A percentile compares a stretch with the other conserved stretches of the same genome.
phyloP scores from a whole-genome alignment of 2,888 invertebrate species.

The Adelognathus sp. region DNA sequence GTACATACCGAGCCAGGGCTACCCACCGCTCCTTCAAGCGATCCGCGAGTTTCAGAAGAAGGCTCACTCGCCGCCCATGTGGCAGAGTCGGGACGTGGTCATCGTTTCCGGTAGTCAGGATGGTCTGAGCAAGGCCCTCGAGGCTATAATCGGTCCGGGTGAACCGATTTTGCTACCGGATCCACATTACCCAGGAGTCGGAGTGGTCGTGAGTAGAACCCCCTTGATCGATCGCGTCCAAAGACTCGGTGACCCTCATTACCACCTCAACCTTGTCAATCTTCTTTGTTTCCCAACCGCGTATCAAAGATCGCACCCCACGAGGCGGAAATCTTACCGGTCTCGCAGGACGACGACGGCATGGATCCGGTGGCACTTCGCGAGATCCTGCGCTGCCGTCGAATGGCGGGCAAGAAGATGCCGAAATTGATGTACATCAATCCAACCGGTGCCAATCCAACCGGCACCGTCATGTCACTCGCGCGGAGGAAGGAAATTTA shows the following conservation, averaged over 20 bases:
- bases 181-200: conserved; percentile 88
- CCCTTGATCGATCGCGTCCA: neutral
- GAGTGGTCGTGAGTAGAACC: conserved; percentile 84
- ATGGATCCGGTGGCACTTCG: conserved; percentile 85
- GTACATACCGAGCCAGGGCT: conserved; percentile 90
- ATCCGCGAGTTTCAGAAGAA: conserved; percentile 85
- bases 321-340: conserved; percentile 85
- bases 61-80: conserved; percentile 86
- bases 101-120: conserved; percentile 90
- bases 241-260: neutral
- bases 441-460: conserved; percentile 90
- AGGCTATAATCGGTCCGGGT: conserved; percentile 87
- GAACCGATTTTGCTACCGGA: conserved; percentile 88
- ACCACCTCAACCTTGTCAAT: neutral
- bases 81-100: conserved; percentile 85
- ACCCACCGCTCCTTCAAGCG: conserved; percentile 79
- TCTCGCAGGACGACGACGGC: conserved; percentile 88
- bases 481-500: conserved; percentile 88
- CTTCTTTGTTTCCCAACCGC: neutral
- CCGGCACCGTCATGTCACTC: conserved; percentile 86
- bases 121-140: conserved; percentile 88
- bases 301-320: conserved; percentile 85
- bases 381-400: conserved; percentile 83
- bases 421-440: conserved; percentile 89
- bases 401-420: conserved; percentile 82